These are phyloP conservation scores for Sipha maydis DNA, from an alignment of 2,888 invertebrate species.

Conservation along the genomic window DNA sequence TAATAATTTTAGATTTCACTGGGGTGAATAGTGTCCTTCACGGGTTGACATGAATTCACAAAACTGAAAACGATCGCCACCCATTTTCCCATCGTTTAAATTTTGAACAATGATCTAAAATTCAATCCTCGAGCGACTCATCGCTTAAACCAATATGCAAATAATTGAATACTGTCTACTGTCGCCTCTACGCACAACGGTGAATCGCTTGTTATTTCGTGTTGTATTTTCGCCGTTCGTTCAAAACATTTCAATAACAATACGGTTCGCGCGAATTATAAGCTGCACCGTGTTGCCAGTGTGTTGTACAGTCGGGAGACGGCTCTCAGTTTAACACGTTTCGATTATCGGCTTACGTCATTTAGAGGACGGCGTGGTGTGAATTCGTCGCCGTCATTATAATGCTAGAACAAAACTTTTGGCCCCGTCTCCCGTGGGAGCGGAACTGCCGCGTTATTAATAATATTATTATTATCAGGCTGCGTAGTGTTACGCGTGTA, in stretches of 20 bases:
- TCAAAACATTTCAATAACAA: not conserved
- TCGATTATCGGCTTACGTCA: slow-evolving; percentile 48
- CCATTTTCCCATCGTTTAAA: no score
- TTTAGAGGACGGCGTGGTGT: slow-evolving; percentile 24
- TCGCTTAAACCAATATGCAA: no score
- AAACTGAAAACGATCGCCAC: no score
- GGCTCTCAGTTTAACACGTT: not conserved
- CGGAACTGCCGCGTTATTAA: slow-evolving; percentile 45
- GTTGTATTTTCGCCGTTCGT: not conserved
- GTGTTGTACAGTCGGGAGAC: not conserved
- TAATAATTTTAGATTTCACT: no score
- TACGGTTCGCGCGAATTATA: not conserved
- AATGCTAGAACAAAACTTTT: slow-evolving; percentile 54
- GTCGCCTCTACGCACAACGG: no score
- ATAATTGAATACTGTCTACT: no score
- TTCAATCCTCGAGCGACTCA: no score
- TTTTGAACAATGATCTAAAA: no score
- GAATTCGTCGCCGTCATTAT: slow-evolving; percentile 13
- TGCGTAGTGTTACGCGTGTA: not conserved
- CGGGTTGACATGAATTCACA: no score
- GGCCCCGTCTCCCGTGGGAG: slow-evolving; percentile 47
- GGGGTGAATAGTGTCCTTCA: no score
- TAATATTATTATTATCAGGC: slow-evolving; percentile 6
- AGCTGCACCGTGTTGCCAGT: no score
- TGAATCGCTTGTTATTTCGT: no score